These are phyloP conservation scores for Desmodus rotundus DNA, from an alignment of 2,113 vertebrate species.

Conservation along the genomic window DNA sequence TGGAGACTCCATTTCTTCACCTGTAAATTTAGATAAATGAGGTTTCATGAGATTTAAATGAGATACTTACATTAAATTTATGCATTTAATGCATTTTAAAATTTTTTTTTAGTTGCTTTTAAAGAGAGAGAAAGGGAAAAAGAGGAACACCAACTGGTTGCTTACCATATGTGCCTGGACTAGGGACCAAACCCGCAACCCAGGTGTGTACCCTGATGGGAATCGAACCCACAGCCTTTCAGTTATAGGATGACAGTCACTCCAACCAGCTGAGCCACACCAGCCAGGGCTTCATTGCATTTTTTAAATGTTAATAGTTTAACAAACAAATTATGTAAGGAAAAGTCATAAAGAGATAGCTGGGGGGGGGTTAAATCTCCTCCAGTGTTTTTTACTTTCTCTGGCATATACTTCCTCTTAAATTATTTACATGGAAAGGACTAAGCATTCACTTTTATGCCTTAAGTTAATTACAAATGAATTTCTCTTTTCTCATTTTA, in stretches of 20 bases:
- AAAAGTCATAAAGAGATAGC: not conserved
- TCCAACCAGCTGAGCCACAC: too few relatives aligned
- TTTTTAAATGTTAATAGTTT: not conserved
- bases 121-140: too few relatives aligned
- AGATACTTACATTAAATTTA: not conserved
- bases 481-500: not conserved
- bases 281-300: too few relatives aligned
- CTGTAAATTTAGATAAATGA: not conserved
- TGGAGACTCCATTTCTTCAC: not conserved
- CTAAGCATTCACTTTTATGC: not conserved
- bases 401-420: not conserved
- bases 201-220: too few relatives aligned
- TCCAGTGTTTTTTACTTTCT: not conserved
- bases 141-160: too few relatives aligned
- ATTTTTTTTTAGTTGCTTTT: too few relatives aligned
- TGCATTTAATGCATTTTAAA: not conserved
- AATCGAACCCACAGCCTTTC: too few relatives aligned
- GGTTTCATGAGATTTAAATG: not conserved
- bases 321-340: not conserved
- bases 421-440: conserved; percentile 6
- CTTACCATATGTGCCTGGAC: too few relatives aligned
- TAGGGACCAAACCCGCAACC: too few relatives aligned
- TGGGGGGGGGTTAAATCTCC: not conserved
- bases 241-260: too few relatives aligned
- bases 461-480: not conserved